Base-by-base conservation (phyloP, 1,140 invertebrate genomes). In the Temnothorax curvispinosus region DNA sequence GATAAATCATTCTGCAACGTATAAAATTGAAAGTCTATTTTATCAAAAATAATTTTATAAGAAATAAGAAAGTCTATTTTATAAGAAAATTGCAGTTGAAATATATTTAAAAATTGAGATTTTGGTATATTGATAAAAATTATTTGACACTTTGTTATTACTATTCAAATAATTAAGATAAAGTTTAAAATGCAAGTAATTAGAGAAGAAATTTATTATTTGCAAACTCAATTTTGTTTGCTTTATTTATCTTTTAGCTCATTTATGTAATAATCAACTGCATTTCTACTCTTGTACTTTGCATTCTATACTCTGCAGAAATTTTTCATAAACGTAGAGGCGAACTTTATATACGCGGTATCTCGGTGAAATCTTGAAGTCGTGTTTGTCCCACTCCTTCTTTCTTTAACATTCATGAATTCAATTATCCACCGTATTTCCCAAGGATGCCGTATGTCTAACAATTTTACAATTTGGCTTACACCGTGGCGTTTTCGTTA, bases 331-430 rank as follows among this genome's bases (percentile, higher is more conserved):
- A 52, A 41, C 47, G 54, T 67, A 2, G 18, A 56, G 4, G n/a
- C 3, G 0, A 67, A 56, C 64, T 80, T 74, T 71, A 27, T 27
- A 27, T 27, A 35, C 13, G 2, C 41, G 27, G 5, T 62, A n/a
- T 74, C 18, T 7, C 18, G 0, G 41, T 56, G 27, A 60, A 35
- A 32, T 74, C 69, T 74, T 52, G 7, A 82, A 72, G 15, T 84
- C 54, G 13, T 27, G 35, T 60, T 84, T 75, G 41, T 82, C 38
- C 15, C 21, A 15, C 27, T 81, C 8, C 32, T 65, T 78, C 50
- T 60, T 74, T 72, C 80, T 84, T 60, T 27, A 62, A n/a, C 65
- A 85, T 89, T 88, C 64, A 76, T 72, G 80, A 88, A 89, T 89
- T 84, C 87, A 88, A 88, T 89, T 89, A 85, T 69, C 64, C 35